Evolutionary conservation across 2,113 vertebrate species (phyloP).

Genomic region (Aegotheles bennettii): DNA sequence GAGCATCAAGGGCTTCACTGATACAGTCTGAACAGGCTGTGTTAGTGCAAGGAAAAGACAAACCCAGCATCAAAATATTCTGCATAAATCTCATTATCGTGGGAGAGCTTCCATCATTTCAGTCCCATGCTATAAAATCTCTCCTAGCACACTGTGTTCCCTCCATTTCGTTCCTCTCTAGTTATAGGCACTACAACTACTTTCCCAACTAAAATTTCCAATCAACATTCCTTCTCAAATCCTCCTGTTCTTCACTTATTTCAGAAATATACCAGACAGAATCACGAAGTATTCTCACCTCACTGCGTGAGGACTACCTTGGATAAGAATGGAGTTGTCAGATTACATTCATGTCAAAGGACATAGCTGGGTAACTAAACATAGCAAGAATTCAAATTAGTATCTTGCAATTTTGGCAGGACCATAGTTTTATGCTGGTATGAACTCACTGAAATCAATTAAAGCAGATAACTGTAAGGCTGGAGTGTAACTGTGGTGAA

Average conservation of each 20-base stretch:
- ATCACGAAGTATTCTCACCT: background rate
- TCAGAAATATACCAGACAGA: background rate
- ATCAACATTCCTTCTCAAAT: background rate
- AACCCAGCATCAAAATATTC: background rate
- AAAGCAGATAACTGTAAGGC: background rate
- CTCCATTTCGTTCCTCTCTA: background rate
- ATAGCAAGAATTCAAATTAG: background rate
- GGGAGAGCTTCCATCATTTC: conserved; percentile 49
- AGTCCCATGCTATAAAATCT: conserved; percentile 5
- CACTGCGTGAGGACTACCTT: background rate
- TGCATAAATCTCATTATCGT: background rate
- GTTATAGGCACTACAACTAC: background rate
- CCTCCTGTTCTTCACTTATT: background rate
- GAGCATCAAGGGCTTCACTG: background rate
- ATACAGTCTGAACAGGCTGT: background rate
- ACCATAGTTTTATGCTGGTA: background rate
- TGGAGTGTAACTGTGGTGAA: background rate
- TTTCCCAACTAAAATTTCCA: background rate
- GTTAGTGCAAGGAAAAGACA: conserved; percentile 9
- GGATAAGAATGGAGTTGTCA: background rate
- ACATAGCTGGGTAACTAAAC: background rate
- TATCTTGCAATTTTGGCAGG: background rate
- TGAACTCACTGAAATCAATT: background rate
- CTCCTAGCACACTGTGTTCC: conserved; percentile 30
- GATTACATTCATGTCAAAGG: background rate